Conservation (phyloP, 2,113 vertebrate genomes). For the Ceyx cyanopectus region DNA sequence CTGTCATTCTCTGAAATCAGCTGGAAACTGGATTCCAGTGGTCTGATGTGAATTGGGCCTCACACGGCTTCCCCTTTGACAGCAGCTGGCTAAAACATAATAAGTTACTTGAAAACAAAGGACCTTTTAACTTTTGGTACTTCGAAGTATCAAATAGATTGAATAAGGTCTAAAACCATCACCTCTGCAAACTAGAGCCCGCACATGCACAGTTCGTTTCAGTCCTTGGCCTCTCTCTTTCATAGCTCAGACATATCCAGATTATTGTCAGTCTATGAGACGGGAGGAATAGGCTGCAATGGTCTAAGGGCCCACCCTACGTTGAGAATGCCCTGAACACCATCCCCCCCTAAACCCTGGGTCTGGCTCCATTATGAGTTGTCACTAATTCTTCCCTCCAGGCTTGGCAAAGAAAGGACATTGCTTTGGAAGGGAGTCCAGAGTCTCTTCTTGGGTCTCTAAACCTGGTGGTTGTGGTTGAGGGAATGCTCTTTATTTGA, state of each 20-base stretch:
- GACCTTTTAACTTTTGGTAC: background rate
- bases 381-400: background rate
- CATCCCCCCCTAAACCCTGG: background rate
- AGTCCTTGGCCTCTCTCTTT: slow-evolving; percentile 34
- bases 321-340: background rate
- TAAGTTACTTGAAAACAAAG: background rate
- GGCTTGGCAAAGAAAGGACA: background rate
- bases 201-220: background rate
- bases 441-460: background rate
- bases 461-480: background rate
- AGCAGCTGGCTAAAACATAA: slow-evolving; percentile 4
- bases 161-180: background rate
- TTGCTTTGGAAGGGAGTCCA: background rate
- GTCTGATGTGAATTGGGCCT: background rate
- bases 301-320: background rate
- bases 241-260: slow-evolving; percentile 26
- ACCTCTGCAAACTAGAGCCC: background rate
- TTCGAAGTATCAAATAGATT: background rate
- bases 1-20: background rate
- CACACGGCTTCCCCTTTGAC: background rate
- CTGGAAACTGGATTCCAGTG: background rate
- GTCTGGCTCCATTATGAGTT: background rate
- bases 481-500: background rate
- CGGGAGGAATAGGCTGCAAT: background rate
- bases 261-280: background rate